phyloP scores from a whole-genome alignment of 2,888 invertebrate species.

The Chloromyia formosa region DNA sequence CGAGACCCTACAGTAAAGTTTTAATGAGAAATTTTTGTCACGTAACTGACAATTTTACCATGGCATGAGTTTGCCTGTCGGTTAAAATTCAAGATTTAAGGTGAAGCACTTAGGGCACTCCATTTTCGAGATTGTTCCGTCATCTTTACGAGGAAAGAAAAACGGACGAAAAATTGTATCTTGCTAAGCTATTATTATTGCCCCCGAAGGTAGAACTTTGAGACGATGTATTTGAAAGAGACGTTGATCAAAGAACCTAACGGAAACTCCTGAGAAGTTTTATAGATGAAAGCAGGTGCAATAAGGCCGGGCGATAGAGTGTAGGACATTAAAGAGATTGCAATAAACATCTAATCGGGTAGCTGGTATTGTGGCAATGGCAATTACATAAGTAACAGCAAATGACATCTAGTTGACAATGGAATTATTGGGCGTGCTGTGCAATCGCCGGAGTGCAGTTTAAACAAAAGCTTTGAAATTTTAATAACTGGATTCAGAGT shows the following conservation, averaged over 20 bases:
- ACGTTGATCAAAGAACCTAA: neutral
- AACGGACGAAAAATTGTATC: neutral
- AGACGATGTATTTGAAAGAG: neutral
- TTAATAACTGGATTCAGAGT: too few species aligned
- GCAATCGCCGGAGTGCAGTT: too few species aligned
- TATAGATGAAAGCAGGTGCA: too few species aligned
- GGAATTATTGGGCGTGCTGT: too few species aligned
- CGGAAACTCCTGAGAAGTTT: neutral
- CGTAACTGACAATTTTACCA: constrained; percentile 30
- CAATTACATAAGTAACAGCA: too few species aligned
- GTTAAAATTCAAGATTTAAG: constrained; percentile 16
- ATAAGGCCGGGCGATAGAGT: too few species aligned
- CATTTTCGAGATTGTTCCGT: neutral
- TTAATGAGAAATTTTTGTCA: constrained; percentile 37
- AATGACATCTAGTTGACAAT: too few species aligned
- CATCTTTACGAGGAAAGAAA: neutral
- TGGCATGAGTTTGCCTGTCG: neutral
- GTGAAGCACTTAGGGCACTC: constrained; percentile 9
- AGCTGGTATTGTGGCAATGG: too few species aligned
- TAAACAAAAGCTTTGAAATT: too few species aligned
- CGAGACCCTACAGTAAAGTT: constrained; percentile 12
- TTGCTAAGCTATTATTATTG: constrained; percentile 2
- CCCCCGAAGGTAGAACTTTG: neutral
- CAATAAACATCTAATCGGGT: too few species aligned
- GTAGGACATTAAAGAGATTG: too few species aligned